Evolutionary conservation across 2,888 invertebrate genomes (phyloP), one percentile per base, ranked within the genome.

Genomic region (Eudemis profundana): DNA sequence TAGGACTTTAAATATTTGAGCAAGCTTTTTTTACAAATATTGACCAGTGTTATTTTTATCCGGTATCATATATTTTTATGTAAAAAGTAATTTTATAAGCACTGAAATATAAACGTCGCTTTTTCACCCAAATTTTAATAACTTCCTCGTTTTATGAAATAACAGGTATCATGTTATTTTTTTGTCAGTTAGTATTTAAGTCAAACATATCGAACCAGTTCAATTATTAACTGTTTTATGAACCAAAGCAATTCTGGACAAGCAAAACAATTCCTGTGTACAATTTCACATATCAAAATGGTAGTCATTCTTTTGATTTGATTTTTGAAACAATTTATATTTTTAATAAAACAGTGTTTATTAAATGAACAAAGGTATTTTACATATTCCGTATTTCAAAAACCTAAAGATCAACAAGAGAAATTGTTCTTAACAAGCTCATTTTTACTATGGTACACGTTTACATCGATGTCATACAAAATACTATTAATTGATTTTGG

Each of bases 201-300:
- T 47, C 40, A 21, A 36, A 53, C 19, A 65, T 46, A 60, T 23
- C 33, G 42, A 66, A 44, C 66, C 46, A 54, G 68, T 70, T 69
- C 71, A 66, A 69, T 69, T 71, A 76, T 72, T 66, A 2, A 75
- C 73, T 68, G 67, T 68, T 71, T 60, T 66, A 69, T 66, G 61
- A 72, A 77, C 70, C 68, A 70, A 85, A 86, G 83, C 83, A 86
- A 86, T 85, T 73, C 71, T 64, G 66, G n/a, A 46, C 15, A 53
- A 49, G 4, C 23, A 47, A 2, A 36, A 21, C 38, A 46, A 54
- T 54, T 7, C 72, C 62, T 73, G 78, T 78, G 76, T 81, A 81
- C 79, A 85, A 83, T 82, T 82, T 74, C 71, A 89, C 89, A 89
- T 89, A 89, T 89, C 89, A 88, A 82, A n/a, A 76, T 67, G 71